Evolutionary conservation across 2,888 invertebrate genomes (phyloP).

Genomic region (Stegophylla sp.): DNA sequence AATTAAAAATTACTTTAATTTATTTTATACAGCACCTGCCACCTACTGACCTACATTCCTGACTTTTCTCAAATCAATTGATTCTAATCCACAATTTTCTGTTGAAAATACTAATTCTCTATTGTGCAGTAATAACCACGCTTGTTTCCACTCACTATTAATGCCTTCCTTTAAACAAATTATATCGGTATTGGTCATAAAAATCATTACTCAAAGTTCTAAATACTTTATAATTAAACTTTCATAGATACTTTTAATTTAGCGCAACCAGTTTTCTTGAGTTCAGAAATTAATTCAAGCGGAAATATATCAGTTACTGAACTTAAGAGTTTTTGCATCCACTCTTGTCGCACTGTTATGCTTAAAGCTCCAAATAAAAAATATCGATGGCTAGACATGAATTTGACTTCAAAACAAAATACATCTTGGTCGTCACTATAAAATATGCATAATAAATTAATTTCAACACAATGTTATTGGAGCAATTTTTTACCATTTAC

Average conservation of each 20-base stretch:
- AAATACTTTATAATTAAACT: slow-evolving; percentile 22
- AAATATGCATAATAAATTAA: slow-evolving; percentile 39
- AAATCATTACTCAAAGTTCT: background rate
- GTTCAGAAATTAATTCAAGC: slow-evolving; percentile 74
- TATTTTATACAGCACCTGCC: too few species aligned
- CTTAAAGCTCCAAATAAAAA: slow-evolving; percentile 62
- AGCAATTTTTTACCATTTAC: too few species aligned
- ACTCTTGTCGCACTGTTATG: slow-evolving; percentile 68
- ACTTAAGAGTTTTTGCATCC: slow-evolving; percentile 83
- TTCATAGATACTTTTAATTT: slow-evolving; percentile 77
- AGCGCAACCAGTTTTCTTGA: slow-evolving; percentile 81
- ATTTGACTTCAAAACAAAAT: slow-evolving; percentile 71
- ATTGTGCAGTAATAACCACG: slow-evolving; percentile 79
- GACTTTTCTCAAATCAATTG: slow-evolving; percentile 81
- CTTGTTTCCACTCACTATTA: slow-evolving; percentile 78
- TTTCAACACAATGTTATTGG: background rate
- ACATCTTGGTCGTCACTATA: slow-evolving; percentile 69
- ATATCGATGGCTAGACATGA: slow-evolving; percentile 60
- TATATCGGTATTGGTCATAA: slow-evolving; percentile 17
- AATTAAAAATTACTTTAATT: background rate
- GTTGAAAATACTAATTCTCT: slow-evolving; percentile 71
- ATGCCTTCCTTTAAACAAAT: slow-evolving; percentile 71
- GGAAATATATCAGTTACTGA: slow-evolving; percentile 75
- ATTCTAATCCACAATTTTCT: slow-evolving; percentile 67
- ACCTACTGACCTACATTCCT: slow-evolving; percentile 74